Evolutionary conservation across 2,888 invertebrate genomes (phyloP), one percentile per base, ranked within the genome.

Genomic region (Sicus ferrugineus): DNA sequence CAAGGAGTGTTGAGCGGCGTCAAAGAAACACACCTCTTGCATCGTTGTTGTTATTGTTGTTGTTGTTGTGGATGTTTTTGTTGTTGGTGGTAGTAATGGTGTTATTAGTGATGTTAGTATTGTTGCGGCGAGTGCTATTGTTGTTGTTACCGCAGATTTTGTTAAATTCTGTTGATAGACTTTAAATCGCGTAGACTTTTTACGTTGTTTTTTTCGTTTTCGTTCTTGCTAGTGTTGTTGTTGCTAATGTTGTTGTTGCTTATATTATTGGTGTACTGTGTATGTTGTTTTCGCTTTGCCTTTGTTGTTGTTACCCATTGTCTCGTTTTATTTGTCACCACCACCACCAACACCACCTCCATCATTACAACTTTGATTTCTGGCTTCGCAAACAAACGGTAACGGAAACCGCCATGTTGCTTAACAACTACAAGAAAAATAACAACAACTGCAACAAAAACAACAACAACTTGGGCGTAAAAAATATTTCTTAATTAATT

Each of bases 401-500:
- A n/a, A n/a, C n/a, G n/a, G n/a, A 66, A 54, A 38, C 65, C 54
- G 56, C 42, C 65, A 66, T 66, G 52, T 66, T 66, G 65, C 56
- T 34, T 34, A 34, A 64, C 64, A 64, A 34, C 34, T n/a, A 52
- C 7, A n/a, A n/a, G 21, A 6, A 46, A 61, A 42, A 21, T 30
- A 23, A 67, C 28, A 67, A 16, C 48, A 26, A 46, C 58, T 19
- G 11, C 19, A 58, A 30, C 42, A 48, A 30, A 46, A 59, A 50
- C 9, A 28, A 30, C 21, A 30, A 9, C 66, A 42, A 56, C 38
- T 21, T 21, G 19, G 14, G n/a, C 11, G 7, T n/a, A 65, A 54
- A 65, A 64, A 64, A 52, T 64, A 64, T 64, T 64, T 64, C 50
- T 64, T 64, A 64, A 64, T 64, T 64, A 64, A 64, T 64, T 64